phyloP scores from a whole-genome alignment of 1,140 invertebrate species.

The Oryctes rhinoceros region DNA sequence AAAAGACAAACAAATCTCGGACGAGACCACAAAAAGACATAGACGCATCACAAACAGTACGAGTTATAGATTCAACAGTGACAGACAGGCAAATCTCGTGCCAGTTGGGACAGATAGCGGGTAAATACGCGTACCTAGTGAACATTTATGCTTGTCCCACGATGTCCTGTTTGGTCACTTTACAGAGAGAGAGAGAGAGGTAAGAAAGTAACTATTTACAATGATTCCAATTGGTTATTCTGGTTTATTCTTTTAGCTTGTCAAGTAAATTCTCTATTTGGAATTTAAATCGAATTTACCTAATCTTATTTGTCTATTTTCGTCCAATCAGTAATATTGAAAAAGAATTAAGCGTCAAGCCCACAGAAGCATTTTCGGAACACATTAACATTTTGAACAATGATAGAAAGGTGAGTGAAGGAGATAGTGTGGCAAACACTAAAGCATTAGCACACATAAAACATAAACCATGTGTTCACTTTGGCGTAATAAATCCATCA shows the following conservation, averaged over 20 bases:
- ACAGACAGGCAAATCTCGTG: slow-evolving; percentile 10
- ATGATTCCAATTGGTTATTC: not conserved
- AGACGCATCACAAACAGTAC: not conserved
- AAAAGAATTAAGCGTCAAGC: too few relatives aligned
- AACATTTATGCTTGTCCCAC: slow-evolving; percentile 17
- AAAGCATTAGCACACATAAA: too few relatives aligned
- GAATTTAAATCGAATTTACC: too few relatives aligned
- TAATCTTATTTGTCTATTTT: too few relatives aligned
- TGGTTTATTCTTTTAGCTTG: not conserved
- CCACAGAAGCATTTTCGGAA: too few relatives aligned
- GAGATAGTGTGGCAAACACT: too few relatives aligned
- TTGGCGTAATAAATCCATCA: too few relatives aligned
- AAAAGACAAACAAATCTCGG: not conserved
- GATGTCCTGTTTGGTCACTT: slow-evolving; percentile 2
- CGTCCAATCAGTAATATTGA: too few relatives aligned
- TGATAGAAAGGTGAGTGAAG: too few relatives aligned
- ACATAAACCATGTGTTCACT: too few relatives aligned
- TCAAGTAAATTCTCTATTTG: not conserved
- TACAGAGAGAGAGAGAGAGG: not conserved
- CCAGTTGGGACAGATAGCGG: slow-evolving; percentile 32
- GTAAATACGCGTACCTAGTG: not conserved
- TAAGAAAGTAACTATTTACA: too few relatives aligned
- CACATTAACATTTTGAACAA: too few relatives aligned
- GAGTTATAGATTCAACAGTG: slow-evolving; percentile 14
- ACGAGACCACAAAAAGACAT: not conserved